These are phyloP conservation scores for Psettodes erumei DNA, from an alignment of 2,113 vertebrate genomes.

Conservation along the genomic window DNA sequence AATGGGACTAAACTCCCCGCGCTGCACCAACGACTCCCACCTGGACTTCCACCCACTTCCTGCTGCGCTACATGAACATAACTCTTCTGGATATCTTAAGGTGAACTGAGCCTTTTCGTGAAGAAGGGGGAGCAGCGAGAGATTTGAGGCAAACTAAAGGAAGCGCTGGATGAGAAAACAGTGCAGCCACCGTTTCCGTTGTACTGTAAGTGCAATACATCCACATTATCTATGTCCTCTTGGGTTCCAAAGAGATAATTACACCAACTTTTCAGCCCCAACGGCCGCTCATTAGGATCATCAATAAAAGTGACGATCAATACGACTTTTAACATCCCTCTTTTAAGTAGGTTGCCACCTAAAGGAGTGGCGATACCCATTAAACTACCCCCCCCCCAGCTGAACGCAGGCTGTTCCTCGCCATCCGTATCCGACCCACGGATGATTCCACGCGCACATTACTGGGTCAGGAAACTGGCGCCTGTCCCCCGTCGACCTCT, in stretches of 20 bases:
- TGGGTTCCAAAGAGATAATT: constrained; percentile 32
- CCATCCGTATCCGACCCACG: neutral
- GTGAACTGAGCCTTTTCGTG: neutral
- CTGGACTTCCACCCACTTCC: no score
- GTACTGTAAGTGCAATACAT: constrained; percentile 8
- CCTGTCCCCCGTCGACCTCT: constrained; percentile 36
- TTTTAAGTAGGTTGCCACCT: constrained; percentile 19
- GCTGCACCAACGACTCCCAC: no score
- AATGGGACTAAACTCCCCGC: no score
- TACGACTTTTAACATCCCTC: neutral
- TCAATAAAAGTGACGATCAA: constrained; percentile 23
- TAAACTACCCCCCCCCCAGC: neutral
- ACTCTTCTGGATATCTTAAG: neutral
- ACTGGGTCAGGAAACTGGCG: constrained; percentile 43
- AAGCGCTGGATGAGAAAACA: neutral
- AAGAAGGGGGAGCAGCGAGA: no score
- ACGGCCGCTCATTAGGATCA: constrained; percentile 22
- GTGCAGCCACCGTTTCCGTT: neutral
- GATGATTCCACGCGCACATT: constrained; percentile 20
- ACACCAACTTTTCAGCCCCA: constrained; percentile 19
- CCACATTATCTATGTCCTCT: constrained; percentile 15
- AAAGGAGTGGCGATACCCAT: neutral
- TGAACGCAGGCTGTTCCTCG: constrained; percentile 6
- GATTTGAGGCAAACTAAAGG: neutral
- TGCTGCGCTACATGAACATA: no score